phyloP scores from a whole-genome alignment of 64 coral and sea anemone genomes.

The Acropora tenuis region DNA sequence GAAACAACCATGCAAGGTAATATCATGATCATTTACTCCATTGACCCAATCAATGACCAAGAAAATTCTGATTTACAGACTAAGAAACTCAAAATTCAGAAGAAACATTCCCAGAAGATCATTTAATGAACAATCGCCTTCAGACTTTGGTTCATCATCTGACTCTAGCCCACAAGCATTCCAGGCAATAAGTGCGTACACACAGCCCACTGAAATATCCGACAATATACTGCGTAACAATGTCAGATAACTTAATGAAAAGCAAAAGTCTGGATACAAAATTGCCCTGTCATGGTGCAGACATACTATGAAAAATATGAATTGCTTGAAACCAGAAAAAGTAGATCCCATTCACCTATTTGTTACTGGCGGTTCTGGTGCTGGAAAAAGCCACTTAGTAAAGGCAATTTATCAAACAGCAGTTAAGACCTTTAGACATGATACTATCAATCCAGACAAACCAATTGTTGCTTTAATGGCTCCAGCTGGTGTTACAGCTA shows the following conservation, averaged over 20 bases:
- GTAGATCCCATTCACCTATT: conserved; percentile 26
- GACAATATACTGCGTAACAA: too few relatives aligned
- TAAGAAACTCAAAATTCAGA: too few relatives aligned
- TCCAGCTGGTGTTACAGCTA: conserved; percentile 45
- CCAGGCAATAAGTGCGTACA: conserved; percentile 7
- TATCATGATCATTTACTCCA: conserved; percentile 1
- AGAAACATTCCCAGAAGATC: too few relatives aligned
- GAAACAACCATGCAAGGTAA: conserved; percentile 23
- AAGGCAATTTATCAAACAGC: conserved; percentile 58
- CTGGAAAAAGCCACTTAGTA: conserved; percentile 38
- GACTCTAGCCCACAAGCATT: neutral
- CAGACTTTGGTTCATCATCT: too few relatives aligned
- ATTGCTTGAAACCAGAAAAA: conserved; percentile 41
- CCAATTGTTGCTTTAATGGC: conserved; percentile 47
- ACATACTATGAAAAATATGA: conserved; percentile 53
- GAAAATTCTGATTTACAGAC: conserved; percentile 29
- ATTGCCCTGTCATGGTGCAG: conserved; percentile 54
- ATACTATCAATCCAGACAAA: conserved; percentile 24
- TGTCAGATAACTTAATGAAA: neutral
- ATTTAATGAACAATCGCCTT: too few relatives aligned
- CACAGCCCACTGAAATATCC: neutral
- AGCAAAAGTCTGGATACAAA: conserved; percentile 47
- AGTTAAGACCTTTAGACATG: conserved; percentile 50
- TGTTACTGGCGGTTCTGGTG: conserved; percentile 39
- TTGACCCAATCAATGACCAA: conserved; percentile 69